Conservation (phyloP, 2,888 invertebrate species). For the Orgyia antiqua region DNA sequence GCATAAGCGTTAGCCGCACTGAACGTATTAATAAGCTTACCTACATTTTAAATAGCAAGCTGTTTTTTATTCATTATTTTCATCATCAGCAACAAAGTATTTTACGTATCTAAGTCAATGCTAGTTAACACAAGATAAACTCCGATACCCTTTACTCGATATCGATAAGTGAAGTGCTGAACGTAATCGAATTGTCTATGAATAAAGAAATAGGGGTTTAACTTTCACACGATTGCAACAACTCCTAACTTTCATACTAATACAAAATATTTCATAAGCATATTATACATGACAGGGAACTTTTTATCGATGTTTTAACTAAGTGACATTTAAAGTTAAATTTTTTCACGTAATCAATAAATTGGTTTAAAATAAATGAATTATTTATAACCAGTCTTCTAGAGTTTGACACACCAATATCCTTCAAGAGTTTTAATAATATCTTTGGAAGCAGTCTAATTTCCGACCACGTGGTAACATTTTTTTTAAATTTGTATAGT, state of each 20-base stretch:
- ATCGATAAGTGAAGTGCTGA: conserved; percentile 28
- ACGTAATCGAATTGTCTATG: conserved; percentile 52
- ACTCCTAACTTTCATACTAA: conserved; percentile 32
- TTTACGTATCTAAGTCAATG: too few relatives aligned
- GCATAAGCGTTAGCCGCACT: too few relatives aligned
- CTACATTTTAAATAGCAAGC: too few relatives aligned
- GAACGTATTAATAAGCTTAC: too few relatives aligned
- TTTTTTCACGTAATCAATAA: conserved; percentile 29
- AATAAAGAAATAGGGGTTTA: conserved; percentile 63
- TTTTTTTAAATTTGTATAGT: conserved; percentile 53
- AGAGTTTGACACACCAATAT: conserved; percentile 20
- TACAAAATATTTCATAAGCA: too few relatives aligned
- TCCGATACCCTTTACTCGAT: conserved; percentile 8
- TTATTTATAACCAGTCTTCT: conserved; percentile 32
- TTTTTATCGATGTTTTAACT: too few relatives aligned
- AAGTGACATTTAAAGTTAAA: too few relatives aligned
- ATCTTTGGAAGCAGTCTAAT: conserved; percentile 38
- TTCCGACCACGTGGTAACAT: conserved; percentile 63
- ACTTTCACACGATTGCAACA: conserved; percentile 65
- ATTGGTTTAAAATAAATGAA: conserved; percentile 26
- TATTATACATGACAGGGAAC: too few relatives aligned
- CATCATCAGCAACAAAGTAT: too few relatives aligned
- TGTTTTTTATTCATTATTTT: too few relatives aligned
- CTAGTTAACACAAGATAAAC: conserved; percentile 1
- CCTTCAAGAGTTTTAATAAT: conserved; percentile 27